phyloP scores from a whole-genome alignment of 2,888 invertebrate species.

The Lasioglossum figueresi region DNA sequence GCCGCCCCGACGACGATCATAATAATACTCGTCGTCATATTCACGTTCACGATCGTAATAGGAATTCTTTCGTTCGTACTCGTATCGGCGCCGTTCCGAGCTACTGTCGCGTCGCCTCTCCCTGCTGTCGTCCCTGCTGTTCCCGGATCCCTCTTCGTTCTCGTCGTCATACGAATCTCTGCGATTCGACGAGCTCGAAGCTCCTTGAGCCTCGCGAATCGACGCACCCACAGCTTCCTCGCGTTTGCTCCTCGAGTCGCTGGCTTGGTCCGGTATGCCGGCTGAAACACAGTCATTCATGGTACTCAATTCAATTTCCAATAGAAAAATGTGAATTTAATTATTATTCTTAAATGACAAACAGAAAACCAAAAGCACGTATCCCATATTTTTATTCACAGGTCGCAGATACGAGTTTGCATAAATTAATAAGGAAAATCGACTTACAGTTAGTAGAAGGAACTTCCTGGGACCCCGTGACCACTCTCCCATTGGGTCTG shows the following conservation, averaged over 20 bases:
- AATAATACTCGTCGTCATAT: constrained; percentile 82
- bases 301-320: neutral
- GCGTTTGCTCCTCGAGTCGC: constrained; percentile 78
- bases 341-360: too few species aligned
- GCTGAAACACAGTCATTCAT: constrained; percentile 59
- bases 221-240: constrained; percentile 83
- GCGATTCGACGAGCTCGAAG: constrained; percentile 74
- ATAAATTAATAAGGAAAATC: neutral
- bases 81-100: constrained; percentile 76
- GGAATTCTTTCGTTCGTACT: constrained; percentile 78
- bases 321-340: too few species aligned
- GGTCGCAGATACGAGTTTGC: too few species aligned
- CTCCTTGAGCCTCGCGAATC: constrained; percentile 73
- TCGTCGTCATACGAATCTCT: constrained; percentile 81
- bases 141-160: constrained; percentile 81
- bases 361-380: too few species aligned
- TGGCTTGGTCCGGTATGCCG: constrained; percentile 74
- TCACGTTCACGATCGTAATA: constrained; percentile 81
- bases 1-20: constrained; percentile 78
- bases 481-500: constrained; percentile 76
- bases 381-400: too few species aligned
- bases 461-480: constrained; percentile 81
- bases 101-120: constrained; percentile 80
- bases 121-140: constrained; percentile 80
- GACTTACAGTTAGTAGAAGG: constrained; percentile 71